phyloP scores from a whole-genome alignment of 30 jellyfish, hydroid and myxozoan species.

The Hydractinia symbiolongicarpus region DNA sequence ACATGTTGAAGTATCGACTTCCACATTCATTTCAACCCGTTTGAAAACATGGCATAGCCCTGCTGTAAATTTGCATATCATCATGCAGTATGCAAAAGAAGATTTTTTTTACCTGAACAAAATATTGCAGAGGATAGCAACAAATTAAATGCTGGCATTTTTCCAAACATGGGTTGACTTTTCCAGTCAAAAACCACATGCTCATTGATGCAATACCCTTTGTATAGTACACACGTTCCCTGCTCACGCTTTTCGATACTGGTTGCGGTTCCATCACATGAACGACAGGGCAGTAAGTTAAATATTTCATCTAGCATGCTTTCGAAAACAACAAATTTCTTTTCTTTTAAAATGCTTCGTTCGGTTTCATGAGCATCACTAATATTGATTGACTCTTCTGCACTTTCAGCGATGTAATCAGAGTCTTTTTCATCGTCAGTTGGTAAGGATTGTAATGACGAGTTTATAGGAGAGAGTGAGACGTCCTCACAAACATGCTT shows the following conservation, averaged over 20 bases:
- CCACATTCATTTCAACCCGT: too few relatives aligned
- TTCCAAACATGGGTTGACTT: conserved; percentile 12
- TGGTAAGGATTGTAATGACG: not conserved
- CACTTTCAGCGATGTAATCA: not conserved
- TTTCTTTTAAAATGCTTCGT: not conserved
- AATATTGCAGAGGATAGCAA: not conserved
- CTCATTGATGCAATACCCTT: too few relatives aligned
- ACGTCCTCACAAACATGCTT: not conserved
- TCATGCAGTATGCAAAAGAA: too few relatives aligned
- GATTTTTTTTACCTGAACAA: not conserved
- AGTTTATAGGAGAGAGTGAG: not conserved
- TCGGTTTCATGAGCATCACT: conserved; percentile 12
- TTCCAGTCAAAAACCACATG: too few relatives aligned
- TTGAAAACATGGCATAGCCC: too few relatives aligned
- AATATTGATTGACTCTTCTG: not conserved
- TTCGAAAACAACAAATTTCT: conserved; percentile 8
- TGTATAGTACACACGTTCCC: not conserved
- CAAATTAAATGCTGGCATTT: conserved; percentile 16
- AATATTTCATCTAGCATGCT: conserved; percentile 1
- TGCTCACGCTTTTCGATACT: conserved; percentile 8
- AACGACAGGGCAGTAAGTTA: not conserved
- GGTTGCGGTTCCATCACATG: not conserved
- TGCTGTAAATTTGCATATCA: too few relatives aligned
- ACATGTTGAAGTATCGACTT: too few relatives aligned
- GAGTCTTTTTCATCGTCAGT: not conserved